Evolutionary conservation across 2,797 vertebrate species (phyloP).

Genomic region (Arctocebus calabarensis): DNA sequence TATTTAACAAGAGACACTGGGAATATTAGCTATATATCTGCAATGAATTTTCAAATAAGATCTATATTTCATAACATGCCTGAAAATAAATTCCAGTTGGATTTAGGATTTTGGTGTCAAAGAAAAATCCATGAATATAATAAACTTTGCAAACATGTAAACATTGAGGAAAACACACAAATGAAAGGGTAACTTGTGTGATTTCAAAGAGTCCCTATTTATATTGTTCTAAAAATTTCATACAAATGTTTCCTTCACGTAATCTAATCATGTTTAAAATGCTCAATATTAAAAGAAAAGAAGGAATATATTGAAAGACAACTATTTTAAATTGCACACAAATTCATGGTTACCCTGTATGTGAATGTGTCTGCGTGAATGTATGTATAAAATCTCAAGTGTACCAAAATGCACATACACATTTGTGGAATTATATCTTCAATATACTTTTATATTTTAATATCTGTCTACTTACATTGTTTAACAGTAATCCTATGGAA

Average conservation of each 20-base stretch:
- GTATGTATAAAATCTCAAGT: not conserved
- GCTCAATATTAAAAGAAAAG: not conserved
- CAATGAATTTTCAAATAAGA: slow-evolving; percentile 2
- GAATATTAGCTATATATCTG: not conserved
- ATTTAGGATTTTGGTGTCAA: not conserved
- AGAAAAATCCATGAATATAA: not conserved
- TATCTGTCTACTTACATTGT: not conserved
- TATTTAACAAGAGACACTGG: not conserved
- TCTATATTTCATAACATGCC: not conserved
- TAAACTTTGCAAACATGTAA: slow-evolving; percentile 3
- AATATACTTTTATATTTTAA: not conserved
- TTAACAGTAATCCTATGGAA: not conserved
- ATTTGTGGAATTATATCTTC: not conserved
- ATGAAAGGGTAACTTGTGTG: not conserved
- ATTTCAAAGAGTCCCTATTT: not conserved
- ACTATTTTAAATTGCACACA: no score
- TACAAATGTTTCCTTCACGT: not conserved
- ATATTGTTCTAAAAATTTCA: not conserved
- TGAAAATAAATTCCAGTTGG: slow-evolving; percentile 41
- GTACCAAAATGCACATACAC: not conserved
- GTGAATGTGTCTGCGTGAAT: no score
- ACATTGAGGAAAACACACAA: not conserved
- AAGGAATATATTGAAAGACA: not conserved
- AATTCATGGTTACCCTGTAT: no score
- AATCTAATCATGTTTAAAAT: not conserved